Evolutionary conservation across 2,888 invertebrate species (phyloP), one percentile per base, ranked within the genome.

Genomic region (Hipparchia semele): DNA sequence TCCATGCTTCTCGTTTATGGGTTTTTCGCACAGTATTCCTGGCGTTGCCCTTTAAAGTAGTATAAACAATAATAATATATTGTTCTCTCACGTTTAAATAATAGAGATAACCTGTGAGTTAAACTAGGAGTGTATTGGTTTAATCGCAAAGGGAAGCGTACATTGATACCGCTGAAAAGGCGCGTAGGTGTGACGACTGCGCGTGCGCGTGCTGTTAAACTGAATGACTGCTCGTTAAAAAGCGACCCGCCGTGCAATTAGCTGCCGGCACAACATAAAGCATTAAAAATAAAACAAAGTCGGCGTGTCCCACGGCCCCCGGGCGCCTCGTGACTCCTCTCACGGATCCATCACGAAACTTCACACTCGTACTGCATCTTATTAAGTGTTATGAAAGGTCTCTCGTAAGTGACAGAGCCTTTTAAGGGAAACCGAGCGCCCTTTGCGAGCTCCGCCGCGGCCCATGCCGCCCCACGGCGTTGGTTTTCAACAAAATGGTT

Each of bases 321-420:
- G 70, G 84, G 83, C 86, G 82, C 83, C 87, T 88, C 92, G 92
- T 93, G 93, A 92, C 92, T 86, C 75, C 87, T 86, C 87, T 86
- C 87, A 84, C 87, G 87, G 85, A 89, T 88, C 87, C 90, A 90
- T 91, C 92, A 91, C 92, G 91, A 90, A 89, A 87, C 85, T 87
- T 89, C 84, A 88, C 90, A 88, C 87, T 88, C 86, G 82, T 82
- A 86, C 87, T 85, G 89, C 86, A 90, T 90, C 88, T 89, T 89
- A 89, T 91, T 90, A 89, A 87, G 87, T 88, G 86, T 90, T 91
- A 91, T 92, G 91, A 92, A 91, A 91, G 88, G 86, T 85, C 82
- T 80, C 83, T 81, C 79, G 84, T 85, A 87, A 88, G 87, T 90
- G 90, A 90, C 90, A 87, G 84, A 77, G 80, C 90, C 91, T 87